Evolutionary conservation across 2,113 vertebrate genomes (phyloP).

Genomic region (Ictidomys tridecemlineatus): DNA sequence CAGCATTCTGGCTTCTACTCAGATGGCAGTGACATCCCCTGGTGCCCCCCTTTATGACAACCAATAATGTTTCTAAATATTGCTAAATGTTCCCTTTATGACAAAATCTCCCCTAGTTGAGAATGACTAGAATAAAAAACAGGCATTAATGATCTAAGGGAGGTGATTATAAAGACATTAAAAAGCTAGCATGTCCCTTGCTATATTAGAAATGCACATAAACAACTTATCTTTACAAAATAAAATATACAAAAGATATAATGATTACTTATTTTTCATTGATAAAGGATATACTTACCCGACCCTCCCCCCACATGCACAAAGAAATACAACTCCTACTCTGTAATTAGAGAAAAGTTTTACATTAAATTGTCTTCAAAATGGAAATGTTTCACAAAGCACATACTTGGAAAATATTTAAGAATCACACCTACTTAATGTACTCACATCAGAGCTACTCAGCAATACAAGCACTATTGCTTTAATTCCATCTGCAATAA

Average conservation of each 20-base stretch:
- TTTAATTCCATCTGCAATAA: slow-evolving; percentile 12
- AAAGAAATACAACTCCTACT: background rate
- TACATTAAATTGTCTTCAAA: slow-evolving; percentile 62
- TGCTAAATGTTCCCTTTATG: background rate
- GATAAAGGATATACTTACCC: slow-evolving; percentile 19
- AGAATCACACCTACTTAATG: background rate
- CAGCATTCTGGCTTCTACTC: background rate
- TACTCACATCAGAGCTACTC: background rate
- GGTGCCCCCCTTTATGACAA: background rate
- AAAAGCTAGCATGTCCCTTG: background rate
- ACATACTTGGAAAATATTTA: slow-evolving; percentile 32
- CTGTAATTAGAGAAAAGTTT: slow-evolving; percentile 40
- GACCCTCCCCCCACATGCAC: background rate
- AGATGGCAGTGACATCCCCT: background rate
- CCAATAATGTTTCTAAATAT: background rate
- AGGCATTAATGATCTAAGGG: background rate
- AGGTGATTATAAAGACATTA: slow-evolving; percentile 3
- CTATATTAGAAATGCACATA: background rate
- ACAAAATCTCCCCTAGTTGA: slow-evolving; percentile 7
- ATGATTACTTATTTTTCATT: slow-evolving; percentile 22
- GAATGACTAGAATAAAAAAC: background rate
- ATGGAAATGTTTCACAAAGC: slow-evolving; percentile 40
- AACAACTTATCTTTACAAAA: slow-evolving; percentile 23
- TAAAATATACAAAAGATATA: slow-evolving; percentile 18
- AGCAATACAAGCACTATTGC: background rate